A percentile compares a stretch with the other conserved stretches of the same genome.
These are phyloP conservation scores for Meloidogyne floridensis DNA, from an alignment of 1,140 invertebrate genomes.

Conservation along the genomic window DNA sequence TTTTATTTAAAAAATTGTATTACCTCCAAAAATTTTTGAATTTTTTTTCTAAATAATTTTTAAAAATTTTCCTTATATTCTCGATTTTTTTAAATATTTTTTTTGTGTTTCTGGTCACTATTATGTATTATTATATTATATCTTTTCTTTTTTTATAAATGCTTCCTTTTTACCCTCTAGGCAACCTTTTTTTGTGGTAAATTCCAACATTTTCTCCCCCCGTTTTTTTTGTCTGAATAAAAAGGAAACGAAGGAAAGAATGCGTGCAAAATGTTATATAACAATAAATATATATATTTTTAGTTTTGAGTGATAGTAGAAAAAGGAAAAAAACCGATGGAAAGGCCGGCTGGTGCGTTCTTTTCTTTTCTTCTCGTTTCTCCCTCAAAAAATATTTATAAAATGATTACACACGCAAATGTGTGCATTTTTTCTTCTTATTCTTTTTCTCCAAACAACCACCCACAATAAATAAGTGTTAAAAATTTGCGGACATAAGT, in stretches of 20 bases:
- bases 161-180: constrained; percentile 1
- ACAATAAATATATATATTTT: neutral
- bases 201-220: neutral
- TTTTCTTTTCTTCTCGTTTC: neutral
- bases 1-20: too few relatives aligned
- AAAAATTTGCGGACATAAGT: neutral
- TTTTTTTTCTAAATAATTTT: too few relatives aligned
- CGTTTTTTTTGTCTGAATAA: neutral
- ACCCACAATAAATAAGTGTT: neutral
- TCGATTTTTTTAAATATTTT: neutral
- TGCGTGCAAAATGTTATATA: neutral
- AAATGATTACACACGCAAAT: neutral
- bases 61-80: too few relatives aligned
- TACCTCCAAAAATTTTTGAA: too few relatives aligned
- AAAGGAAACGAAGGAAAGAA: neutral
- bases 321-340: neutral
- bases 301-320: neutral
- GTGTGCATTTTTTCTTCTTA: neutral
- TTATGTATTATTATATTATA: neutral
- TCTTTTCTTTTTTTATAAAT: too few relatives aligned
- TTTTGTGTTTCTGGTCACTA: neutral
- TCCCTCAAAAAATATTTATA: neutral
- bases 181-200: constrained; percentile 5
- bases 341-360: neutral
- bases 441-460: neutral